Conservation (phyloP, 2,888 invertebrate genomes). For the Chirona hameri region DNA sequence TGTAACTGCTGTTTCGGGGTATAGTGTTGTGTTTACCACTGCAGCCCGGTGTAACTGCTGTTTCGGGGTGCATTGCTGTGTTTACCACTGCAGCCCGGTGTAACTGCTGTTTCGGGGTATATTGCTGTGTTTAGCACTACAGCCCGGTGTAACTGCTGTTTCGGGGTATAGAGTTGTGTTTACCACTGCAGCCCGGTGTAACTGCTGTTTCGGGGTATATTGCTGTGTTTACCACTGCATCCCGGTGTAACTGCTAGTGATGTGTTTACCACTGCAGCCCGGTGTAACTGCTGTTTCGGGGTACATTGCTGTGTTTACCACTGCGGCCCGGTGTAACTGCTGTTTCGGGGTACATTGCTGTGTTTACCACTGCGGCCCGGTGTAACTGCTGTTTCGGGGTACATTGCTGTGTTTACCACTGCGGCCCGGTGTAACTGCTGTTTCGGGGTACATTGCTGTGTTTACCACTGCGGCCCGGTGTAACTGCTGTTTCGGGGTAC, state of each 20-base stretch:
- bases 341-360: conserved; percentile 51
- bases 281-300: background rate
- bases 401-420: conserved; percentile 49
- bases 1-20: conserved; percentile 40
- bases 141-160: too few relatives aligned
- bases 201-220: conserved; percentile 46
- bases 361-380: background rate
- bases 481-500: conserved; percentile 51
- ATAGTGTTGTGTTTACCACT: conserved; percentile 44
- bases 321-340: too few relatives aligned
- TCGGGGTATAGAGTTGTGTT: conserved; percentile 46
- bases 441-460: conserved; percentile 50
- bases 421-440: too few relatives aligned
- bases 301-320: conserved; percentile 51
- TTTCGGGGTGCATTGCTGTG: background rate
- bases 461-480: background rate
- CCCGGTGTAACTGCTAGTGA: background rate
- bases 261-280: background rate
- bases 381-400: conserved; percentile 40
- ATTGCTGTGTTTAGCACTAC: background rate
- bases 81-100: background rate
- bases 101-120: conserved; percentile 46
- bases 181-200: background rate
- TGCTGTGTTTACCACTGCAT: background rate
- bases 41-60: too few relatives aligned